phyloP scores from a whole-genome alignment of 2,888 invertebrate genomes.

The Nudaria mundana region DNA sequence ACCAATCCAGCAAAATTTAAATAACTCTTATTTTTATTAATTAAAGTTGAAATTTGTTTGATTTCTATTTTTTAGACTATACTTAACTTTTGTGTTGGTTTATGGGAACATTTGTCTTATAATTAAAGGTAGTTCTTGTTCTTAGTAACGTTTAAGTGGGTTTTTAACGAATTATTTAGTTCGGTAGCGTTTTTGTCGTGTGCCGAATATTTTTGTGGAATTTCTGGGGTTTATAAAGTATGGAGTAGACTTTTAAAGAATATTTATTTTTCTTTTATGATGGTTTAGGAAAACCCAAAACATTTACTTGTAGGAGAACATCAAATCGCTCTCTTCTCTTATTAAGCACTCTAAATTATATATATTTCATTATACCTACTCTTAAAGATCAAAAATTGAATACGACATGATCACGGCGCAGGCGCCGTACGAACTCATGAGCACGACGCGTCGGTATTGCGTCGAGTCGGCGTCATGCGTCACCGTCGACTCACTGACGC shows the following conservation, averaged over 20 bases:
- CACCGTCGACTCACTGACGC: too few relatives aligned
- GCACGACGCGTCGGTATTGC: too few relatives aligned
- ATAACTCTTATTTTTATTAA: accelerated
- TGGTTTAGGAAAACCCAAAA: too few relatives aligned
- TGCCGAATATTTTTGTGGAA: constrained; percentile 26
- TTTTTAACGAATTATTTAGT: constrained; percentile 31
- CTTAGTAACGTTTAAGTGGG: constrained; percentile 26
- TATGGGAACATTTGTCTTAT: constrained; percentile 16
- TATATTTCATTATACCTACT: too few relatives aligned
- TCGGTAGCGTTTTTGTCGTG: constrained; percentile 24
- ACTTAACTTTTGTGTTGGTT: background rate
- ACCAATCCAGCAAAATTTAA: background rate
- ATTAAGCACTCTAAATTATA: too few relatives aligned
- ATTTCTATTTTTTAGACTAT: background rate
- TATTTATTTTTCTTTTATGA: background rate
- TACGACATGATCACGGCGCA: too few relatives aligned
- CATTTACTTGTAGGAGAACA: too few relatives aligned
- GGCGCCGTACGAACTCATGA: too few relatives aligned
- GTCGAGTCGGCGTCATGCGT: too few relatives aligned
- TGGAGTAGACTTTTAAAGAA: background rate
- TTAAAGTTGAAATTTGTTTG: constrained; percentile 10
- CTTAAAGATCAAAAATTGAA: too few relatives aligned
- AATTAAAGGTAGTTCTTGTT: constrained; percentile 31
- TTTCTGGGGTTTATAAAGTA: background rate
- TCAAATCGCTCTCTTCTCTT: too few relatives aligned